These are phyloP conservation scores for Pentamera pediparva DNA, from an alignment of 53 echinoderm and acorn worm genomes.

Conservation along the genomic window DNA sequence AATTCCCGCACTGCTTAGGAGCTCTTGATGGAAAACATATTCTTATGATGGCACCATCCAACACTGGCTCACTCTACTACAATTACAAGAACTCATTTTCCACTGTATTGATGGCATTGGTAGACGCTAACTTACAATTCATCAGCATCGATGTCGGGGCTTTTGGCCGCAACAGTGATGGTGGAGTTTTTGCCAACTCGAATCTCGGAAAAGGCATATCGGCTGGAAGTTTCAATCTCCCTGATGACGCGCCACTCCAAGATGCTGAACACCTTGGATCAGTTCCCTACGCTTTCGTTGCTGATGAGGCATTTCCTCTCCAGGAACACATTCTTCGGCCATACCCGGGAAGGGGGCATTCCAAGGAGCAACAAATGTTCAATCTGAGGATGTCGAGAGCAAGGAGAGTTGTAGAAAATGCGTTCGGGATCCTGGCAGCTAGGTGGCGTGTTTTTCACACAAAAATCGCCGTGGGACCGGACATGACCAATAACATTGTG, in stretches of 20 bases:
- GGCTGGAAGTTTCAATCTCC: not conserved
- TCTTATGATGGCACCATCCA: not conserved
- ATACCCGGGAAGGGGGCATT: constrained; percentile 32
- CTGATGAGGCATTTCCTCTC: no score
- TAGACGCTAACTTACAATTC: not conserved
- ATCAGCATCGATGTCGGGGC: constrained; percentile 41
- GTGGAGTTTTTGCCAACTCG: constrained; percentile 32
- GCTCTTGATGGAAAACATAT: not conserved
- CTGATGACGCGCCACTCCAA: constrained; percentile 23
- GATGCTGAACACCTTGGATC: constrained; percentile 24
- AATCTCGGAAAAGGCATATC: constrained; percentile 21
- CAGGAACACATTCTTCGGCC: constrained; percentile 52
- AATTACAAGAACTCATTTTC: not conserved
- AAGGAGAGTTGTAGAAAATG: constrained; percentile 33
- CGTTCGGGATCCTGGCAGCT: constrained; percentile 29
- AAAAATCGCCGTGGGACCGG: constrained; percentile 10
- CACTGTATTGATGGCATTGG: not conserved
- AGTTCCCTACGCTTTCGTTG: no score
- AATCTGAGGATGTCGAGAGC: constrained; percentile 39
- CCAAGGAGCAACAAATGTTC: constrained; percentile 11
- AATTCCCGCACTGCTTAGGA: not conserved
- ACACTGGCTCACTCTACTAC: not conserved
- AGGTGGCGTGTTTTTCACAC: constrained; percentile 11
- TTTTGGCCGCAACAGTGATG: constrained; percentile 40
- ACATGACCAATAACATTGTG: not conserved